Conservation (phyloP, 2,888 invertebrate species). For the Diloba caeruleocephala region DNA sequence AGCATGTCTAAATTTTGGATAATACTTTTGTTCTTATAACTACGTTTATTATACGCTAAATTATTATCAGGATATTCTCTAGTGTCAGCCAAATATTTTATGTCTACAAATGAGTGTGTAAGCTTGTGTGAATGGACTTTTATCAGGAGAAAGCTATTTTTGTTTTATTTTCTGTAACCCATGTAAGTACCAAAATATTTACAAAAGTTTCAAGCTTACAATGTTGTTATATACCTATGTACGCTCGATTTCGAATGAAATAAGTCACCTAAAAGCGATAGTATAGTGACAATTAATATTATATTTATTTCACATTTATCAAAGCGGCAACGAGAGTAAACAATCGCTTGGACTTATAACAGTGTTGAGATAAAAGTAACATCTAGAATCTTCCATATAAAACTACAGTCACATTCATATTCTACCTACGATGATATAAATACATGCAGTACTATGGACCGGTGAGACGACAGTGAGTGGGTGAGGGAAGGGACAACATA, state of each 20-base stretch:
- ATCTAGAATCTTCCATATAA: slow-evolving; percentile 70
- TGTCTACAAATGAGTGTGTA: slow-evolving; percentile 74
- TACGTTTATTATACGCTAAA: slow-evolving; percentile 81
- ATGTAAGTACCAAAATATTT: slow-evolving; percentile 76
- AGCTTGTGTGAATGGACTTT: slow-evolving; percentile 71
- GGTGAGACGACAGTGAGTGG: slow-evolving; percentile 51
- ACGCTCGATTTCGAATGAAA: slow-evolving; percentile 67
- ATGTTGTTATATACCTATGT: slow-evolving; percentile 69
- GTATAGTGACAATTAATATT: slow-evolving; percentile 74
- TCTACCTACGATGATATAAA: slow-evolving; percentile 76
- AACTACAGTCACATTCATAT: slow-evolving; percentile 82
- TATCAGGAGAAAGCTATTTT: slow-evolving; percentile 71
- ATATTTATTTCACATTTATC: slow-evolving; percentile 75
- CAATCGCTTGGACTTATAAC: slow-evolving; percentile 72
- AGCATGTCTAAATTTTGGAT: slow-evolving; percentile 86
- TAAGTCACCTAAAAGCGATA: slow-evolving; percentile 83
- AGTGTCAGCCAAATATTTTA: slow-evolving; percentile 76
- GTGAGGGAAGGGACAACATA: slow-evolving; percentile 48
- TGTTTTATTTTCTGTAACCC: slow-evolving; percentile 62
- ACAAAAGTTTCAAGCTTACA: slow-evolving; percentile 81
- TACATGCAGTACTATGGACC: slow-evolving; percentile 64
- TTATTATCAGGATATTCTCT: slow-evolving; percentile 84
- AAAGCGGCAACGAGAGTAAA: slow-evolving; percentile 79
- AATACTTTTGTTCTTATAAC: slow-evolving; percentile 86
- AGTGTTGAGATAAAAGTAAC: slow-evolving; percentile 64